Base-by-base conservation (phyloP, 2,888 invertebrate genomes). In the Ischnura elegans region DNA sequence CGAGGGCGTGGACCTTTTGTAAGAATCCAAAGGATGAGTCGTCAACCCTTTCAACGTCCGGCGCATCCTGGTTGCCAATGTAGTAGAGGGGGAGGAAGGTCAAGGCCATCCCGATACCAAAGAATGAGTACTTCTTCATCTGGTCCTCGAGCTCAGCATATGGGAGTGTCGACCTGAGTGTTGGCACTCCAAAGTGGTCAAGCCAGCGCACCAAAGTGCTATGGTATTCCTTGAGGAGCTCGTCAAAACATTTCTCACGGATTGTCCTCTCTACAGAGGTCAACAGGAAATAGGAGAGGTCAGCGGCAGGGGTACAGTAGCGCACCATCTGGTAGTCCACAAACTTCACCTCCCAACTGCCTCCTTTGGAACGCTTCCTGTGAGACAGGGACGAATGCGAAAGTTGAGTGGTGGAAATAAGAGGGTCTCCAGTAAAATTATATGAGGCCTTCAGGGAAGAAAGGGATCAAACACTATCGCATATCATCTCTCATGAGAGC, bases 91-190 rank as follows among this genome's bases (percentile, higher is more conserved):
- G 94, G 29, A 95, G 93, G 21, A 95, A 94, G 84, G 94, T 94
- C 87, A 94, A 94, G 2, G 94, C 94, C 43, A 94, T 94, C 10
- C 95, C 93, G 55, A 95, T 94, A 46, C 95, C 95, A 93, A 94
- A 95, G 87, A 94, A 76, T n/a, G 94, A 86, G 93, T 94, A 94
- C 45, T 94, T 94, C 45, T 95, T 93, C 93, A 95, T 95, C 76
- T 95, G 95, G 42, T 94, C 93, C 29, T 94, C 94, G 87, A 95
- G 93, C 93, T 94, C 94, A 36, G 94, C 94, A 47, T 95, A 29
- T 36, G 94, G 94, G 45, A 94, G 29, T 47, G 76, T 13, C 0
- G 25, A 46, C 19, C 76, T 19, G 2, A 85, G 21, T 36, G 93
- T 51, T 0, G 43, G 29, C 0, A 55, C 25, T 25, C 87, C 93